phyloP scores from a whole-genome alignment of 1,140 invertebrate species.

The roundworm (Caenorhabditis elegans) region WBcel235 BX284605.5:14227501-14228000 shows the following conservation, averaged over 20 bases:
- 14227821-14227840: not conserved
- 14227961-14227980: not conserved
- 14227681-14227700: no score
- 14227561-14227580: slow-evolving; percentile 1
- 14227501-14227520: no score
- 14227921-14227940: not conserved
- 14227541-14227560: not conserved
- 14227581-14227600: no score
- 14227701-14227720: no score
- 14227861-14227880: slow-evolving; percentile 1
- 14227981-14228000: not conserved
- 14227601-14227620: not conserved
- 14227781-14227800: no score
- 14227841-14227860: not conserved
- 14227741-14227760: no score
- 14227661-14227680: not conserved
- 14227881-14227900: slow-evolving; percentile 9
- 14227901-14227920: not conserved
- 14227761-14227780: no score
- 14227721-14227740: no score
- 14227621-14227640: not conserved
- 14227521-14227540: no score
- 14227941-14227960: slow-evolving; percentile 26
- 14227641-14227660: not conserved
- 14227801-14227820: not conserved